Base-by-base conservation (phyloP, 2,113 vertebrate genomes). In the Anseranas semipalmata region DNA sequence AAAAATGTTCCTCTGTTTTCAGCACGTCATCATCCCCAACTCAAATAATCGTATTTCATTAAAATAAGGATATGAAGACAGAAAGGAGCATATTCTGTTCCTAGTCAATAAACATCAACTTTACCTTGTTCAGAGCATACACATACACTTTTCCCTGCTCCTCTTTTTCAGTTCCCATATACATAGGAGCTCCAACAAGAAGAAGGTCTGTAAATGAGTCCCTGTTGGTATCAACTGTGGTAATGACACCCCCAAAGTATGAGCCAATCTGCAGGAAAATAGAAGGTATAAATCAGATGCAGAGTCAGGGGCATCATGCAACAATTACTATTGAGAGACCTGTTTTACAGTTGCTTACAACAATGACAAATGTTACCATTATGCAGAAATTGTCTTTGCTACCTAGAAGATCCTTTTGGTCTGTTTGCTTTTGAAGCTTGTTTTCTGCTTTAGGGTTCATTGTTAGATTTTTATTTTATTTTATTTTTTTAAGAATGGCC, bases 101-200 rank as follows among this genome's bases (percentile, higher is more conserved):
- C 24, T 65, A 10, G 16, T 39, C 12, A 83, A 33, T 39, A 65
- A 72, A 55, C 45, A 52, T 10, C 1, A 53, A 17, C 15, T 32
- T 98, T 98, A 99, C 99, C 99, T 99, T 85, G 63, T 98, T 98
- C 76, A 99, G 90, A 58, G 97, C 95, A 87, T 99, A 99, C 93
- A 99, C 98, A 24, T 99, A 99, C 12, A 99, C 99, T 85, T 99
- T 99, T 43, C 99, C 99, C 96, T 99, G 99, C 83, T 99, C 99
- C 9, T 99, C 98, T 55, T 98, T 98, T 62, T 99, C 99, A n/a
- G 98, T 95, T 67, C 99, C 99, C 99, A 99, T 99, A 95, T 98
- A 99, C 98, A 99, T 99, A 12, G 99, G 99, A 28, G 99, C 99
- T 52, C 99, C 99, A 2, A 99, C 98, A 45, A 99, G 97, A 77